These are phyloP conservation scores for Neopelma chrysocephalum DNA, from an alignment of 2,797 vertebrate species.

Conservation along the genomic window DNA sequence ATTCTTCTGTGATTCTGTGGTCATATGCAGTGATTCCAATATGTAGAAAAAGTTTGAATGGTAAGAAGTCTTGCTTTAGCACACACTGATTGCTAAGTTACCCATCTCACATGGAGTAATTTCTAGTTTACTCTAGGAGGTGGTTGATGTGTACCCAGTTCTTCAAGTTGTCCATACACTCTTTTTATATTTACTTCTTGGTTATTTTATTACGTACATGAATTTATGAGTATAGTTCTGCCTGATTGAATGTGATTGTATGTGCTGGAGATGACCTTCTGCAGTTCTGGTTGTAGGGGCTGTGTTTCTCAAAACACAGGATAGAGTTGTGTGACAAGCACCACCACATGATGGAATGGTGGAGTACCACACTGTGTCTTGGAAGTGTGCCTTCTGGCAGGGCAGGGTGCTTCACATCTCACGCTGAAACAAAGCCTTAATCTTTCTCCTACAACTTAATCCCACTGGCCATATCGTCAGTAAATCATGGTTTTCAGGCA, in stretches of 20 bases:
- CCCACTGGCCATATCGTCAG: rapidly evolving
- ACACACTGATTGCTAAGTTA: background rate
- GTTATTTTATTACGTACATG: background rate
- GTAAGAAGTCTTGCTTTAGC: background rate
- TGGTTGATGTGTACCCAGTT: background rate
- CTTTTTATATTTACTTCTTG: background rate
- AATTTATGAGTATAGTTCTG: background rate
- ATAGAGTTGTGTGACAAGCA: background rate
- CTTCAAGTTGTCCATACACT: background rate
- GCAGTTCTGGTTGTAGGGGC: background rate
- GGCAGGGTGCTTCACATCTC: background rate
- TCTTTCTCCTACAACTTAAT: background rate
- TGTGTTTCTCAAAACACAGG: background rate
- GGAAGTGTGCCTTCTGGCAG: background rate
- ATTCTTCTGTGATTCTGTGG: background rate
- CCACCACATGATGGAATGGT: background rate
- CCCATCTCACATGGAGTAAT: background rate
- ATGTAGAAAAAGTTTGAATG: background rate
- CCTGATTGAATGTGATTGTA: background rate
- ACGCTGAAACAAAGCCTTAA: background rate
- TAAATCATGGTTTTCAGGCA: background rate
- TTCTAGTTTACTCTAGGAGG: background rate
- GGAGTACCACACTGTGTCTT: background rate
- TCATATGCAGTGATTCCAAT: background rate
- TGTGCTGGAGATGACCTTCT: background rate